Evolutionary conservation across 2,888 invertebrate species (phyloP).

Genomic region (Tachina fera): DNA sequence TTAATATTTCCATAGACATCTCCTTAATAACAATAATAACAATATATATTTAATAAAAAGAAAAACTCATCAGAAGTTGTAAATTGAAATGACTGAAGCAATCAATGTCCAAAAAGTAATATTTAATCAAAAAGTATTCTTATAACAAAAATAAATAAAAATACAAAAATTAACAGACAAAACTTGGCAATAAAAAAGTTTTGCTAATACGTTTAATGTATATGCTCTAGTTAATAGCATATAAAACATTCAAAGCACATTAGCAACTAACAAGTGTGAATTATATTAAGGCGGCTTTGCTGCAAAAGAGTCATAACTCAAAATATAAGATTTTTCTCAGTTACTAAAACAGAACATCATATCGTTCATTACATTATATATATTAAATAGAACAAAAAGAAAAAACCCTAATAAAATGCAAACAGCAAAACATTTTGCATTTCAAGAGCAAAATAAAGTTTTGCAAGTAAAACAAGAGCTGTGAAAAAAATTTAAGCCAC

Average conservation of each 20-base stretch:
- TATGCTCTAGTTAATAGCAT: slow-evolving; percentile 53
- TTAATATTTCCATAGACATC: slow-evolving; percentile 45
- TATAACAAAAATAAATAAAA: background rate
- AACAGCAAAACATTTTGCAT: background rate
- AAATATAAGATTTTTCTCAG: too few species aligned
- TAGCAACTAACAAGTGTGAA: slow-evolving; percentile 53
- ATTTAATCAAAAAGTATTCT: slow-evolving; percentile 14
- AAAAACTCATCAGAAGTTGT: slow-evolving; percentile 60
- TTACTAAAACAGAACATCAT: too few species aligned
- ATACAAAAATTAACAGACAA: background rate
- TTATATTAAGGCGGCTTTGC: background rate
- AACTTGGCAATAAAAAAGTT: slow-evolving; percentile 44
- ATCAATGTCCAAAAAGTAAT: slow-evolving; percentile 60
- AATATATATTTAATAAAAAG: slow-evolving; percentile 35
- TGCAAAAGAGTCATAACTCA: too few species aligned
- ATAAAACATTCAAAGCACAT: slow-evolving; percentile 1
- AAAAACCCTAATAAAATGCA: background rate
- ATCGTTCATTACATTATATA: too few species aligned
- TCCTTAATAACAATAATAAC: slow-evolving; percentile 22
- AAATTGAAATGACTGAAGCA: slow-evolving; percentile 49
- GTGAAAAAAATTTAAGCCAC: slow-evolving; percentile 68
- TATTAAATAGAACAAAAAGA: background rate
- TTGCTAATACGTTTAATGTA: slow-evolving; percentile 34
- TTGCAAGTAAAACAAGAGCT: slow-evolving; percentile 6
- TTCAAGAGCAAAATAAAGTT: background rate